These are phyloP conservation scores for Eufriesea mexicana DNA, from an alignment of 1,140 invertebrate genomes.

Conservation along the genomic window DNA sequence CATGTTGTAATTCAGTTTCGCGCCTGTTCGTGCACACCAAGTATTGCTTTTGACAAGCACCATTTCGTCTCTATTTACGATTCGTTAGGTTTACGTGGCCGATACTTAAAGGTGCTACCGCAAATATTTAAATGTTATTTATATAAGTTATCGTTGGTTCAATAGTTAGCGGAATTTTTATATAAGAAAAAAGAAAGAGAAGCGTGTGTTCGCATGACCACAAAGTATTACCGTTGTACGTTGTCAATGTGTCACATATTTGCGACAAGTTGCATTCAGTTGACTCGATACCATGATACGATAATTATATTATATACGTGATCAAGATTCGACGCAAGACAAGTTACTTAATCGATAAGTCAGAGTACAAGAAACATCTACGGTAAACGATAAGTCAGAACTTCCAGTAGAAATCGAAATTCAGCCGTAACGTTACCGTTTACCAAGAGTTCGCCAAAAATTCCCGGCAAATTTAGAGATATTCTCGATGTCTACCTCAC, in stretches of 20 bases:
- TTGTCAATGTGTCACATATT: background rate
- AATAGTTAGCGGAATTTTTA: background rate
- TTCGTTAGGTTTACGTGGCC: background rate
- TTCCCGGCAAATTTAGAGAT: background rate
- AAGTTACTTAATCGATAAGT: conserved; percentile 23
- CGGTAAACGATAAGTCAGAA: background rate
- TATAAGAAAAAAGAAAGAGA: too few relatives aligned
- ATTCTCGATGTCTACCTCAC: conserved; percentile 7
- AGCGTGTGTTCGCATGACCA: conserved; percentile 12
- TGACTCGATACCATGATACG: background rate
- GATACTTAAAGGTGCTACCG: background rate
- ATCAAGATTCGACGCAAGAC: background rate
- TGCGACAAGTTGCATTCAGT: background rate
- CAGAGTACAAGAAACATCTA: background rate
- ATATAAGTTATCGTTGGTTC: too few relatives aligned
- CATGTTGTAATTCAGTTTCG: background rate
- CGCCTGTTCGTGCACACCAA: background rate
- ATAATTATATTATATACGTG: background rate
- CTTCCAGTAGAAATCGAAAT: background rate
- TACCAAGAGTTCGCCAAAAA: too few relatives aligned
- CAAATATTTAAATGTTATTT: background rate
- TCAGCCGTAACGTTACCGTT: background rate
- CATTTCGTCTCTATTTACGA: background rate
- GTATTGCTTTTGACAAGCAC: background rate
- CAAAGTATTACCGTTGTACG: conserved; percentile 13